Percentiles rank a stretch among this genome's conserved stretches.
phyloP scores from a whole-genome alignment of 1,140 invertebrate genomes.

The Hylaeus anthracinus region DNA sequence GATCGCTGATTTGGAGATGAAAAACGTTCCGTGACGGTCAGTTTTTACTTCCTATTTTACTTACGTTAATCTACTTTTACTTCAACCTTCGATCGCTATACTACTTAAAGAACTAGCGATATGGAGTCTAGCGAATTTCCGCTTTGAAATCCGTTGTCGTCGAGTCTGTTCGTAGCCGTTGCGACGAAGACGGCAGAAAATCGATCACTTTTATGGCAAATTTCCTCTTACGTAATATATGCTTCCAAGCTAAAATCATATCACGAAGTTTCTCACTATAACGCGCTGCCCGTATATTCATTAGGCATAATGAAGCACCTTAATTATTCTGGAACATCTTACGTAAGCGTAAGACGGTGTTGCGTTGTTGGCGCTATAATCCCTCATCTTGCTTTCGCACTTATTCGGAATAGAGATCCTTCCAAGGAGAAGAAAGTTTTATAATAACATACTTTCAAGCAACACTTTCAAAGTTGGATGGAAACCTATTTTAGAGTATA shows the following conservation, averaged over 20 bases:
- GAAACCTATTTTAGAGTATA: too few relatives aligned
- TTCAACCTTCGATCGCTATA: too few relatives aligned
- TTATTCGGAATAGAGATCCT: not conserved
- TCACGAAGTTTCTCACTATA: not conserved
- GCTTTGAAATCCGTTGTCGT: too few relatives aligned
- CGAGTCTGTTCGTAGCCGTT: too few relatives aligned
- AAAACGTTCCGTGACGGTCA: too few relatives aligned
- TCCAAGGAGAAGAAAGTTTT: not conserved
- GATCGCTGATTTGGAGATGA: too few relatives aligned
- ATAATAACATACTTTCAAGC: not conserved
- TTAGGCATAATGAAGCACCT: slow-evolving; percentile 38
- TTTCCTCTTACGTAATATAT: not conserved
- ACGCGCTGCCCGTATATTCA: not conserved
- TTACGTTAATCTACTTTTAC: too few relatives aligned
- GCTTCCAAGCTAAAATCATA: not conserved
- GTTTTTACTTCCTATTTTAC: too few relatives aligned
- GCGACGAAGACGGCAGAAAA: not conserved
- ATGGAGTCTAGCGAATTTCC: too few relatives aligned
- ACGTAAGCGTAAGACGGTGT: slow-evolving; percentile 32
- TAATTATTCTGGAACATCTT: slow-evolving; percentile 55
- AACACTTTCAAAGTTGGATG: too few relatives aligned
- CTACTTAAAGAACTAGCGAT: too few relatives aligned
- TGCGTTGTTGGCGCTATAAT: not conserved
- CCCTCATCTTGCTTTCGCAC: not conserved
- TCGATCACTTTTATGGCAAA: not conserved